These are phyloP conservation scores for Cottus gobio DNA, from an alignment of 2,113 vertebrate genomes.

Conservation along the genomic window DNA sequence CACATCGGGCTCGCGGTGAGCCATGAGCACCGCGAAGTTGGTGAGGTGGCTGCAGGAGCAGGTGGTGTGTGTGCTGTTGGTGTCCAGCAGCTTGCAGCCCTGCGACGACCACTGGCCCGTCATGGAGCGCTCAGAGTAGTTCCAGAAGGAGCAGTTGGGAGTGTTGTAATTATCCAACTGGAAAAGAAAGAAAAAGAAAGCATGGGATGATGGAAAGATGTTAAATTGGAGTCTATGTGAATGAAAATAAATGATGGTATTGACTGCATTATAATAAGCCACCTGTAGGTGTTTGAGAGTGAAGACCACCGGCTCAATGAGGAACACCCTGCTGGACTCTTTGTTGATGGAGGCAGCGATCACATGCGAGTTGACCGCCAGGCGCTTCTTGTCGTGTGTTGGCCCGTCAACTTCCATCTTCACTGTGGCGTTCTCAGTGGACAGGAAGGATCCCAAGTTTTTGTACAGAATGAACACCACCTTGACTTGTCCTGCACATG, in stretches of 20 bases:
- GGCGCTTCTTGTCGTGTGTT: conserved; percentile 72
- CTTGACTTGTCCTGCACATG: conserved; percentile 89
- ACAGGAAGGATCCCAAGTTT: conserved; percentile 92
- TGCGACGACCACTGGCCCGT: conserved; percentile 94
- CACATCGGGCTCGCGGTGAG: conserved; percentile 89
- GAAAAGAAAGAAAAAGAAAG: neutral
- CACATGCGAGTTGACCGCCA: conserved; percentile 92
- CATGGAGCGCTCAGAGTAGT: conserved; percentile 95
- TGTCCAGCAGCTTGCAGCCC: conserved; percentile 91
- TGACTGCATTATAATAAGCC: neutral
- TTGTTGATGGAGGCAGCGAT: conserved; percentile 95
- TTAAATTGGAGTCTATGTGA: neutral
- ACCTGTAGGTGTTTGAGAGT: conserved; percentile 92
- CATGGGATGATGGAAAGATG: neutral
- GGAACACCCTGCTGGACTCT: conserved; percentile 92
- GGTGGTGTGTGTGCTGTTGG: conserved; percentile 93
- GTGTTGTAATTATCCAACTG: conserved; percentile 92
- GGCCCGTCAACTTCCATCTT: conserved; percentile 88
- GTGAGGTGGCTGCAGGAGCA: conserved; percentile 97
- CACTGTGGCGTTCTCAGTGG: conserved; percentile 92
- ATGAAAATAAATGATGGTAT: neutral
- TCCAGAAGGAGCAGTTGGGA: conserved; percentile 98
- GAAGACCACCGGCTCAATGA: conserved; percentile 93
- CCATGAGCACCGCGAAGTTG: conserved; percentile 95
- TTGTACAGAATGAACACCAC: conserved; percentile 95